phyloP scores from a whole-genome alignment of 2,888 invertebrate genomes.

The Fragum sueziense region DNA sequence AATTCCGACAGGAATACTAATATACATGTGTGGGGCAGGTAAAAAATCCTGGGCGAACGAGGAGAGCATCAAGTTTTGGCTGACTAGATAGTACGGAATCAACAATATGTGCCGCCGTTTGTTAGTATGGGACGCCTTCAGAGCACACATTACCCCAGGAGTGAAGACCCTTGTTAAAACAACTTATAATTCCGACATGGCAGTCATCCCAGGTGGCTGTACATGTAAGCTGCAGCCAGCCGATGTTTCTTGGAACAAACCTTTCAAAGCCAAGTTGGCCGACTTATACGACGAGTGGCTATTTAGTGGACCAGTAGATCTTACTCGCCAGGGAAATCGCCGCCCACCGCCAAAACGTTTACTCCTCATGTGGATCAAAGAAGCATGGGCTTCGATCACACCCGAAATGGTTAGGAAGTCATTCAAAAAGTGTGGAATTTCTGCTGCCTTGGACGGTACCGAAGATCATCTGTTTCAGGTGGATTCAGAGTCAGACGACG shows the following conservation, averaged over 20 bases:
- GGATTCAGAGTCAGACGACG: background rate
- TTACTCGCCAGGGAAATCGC: background rate
- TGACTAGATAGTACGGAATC: background rate
- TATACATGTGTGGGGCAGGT: too few species aligned
- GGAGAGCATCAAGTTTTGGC: background rate
- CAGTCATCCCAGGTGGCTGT: background rate
- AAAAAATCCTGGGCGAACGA: background rate
- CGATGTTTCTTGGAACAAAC: too few species aligned
- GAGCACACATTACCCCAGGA: constrained; percentile 11
- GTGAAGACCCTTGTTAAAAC: constrained; percentile 6
- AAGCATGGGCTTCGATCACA: background rate
- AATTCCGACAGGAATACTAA: background rate
- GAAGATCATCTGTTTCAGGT: background rate
- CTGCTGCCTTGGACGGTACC: too few species aligned
- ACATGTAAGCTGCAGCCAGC: too few species aligned
- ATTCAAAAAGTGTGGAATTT: constrained; percentile 1
- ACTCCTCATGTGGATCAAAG: background rate
- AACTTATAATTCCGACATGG: background rate
- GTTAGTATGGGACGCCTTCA: constrained; percentile 32
- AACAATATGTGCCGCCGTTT: background rate
- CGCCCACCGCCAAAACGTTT: background rate
- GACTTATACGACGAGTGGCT: background rate
- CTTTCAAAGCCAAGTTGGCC: background rate
- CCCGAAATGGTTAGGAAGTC: too few species aligned
- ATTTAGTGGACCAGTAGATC: background rate